These are phyloP conservation scores for Paramisgurnus dabryanus DNA, from an alignment of 2,113 vertebrate genomes.

Conservation along the genomic window DNA sequence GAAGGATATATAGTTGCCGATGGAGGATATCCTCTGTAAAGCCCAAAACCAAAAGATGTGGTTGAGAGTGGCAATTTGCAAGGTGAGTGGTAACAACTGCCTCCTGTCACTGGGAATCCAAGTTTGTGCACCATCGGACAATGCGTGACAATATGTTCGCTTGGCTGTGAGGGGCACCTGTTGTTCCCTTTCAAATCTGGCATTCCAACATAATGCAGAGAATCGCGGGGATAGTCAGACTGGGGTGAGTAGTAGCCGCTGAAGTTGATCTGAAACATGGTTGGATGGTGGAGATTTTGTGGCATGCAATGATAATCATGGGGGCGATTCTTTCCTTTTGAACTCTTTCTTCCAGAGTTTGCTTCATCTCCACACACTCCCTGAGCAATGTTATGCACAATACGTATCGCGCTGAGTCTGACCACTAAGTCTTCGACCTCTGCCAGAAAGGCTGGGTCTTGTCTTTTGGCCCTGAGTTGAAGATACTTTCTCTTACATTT, in stretches of 20 bases:
- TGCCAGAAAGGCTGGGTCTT: constrained; percentile 90
- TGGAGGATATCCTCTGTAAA: constrained; percentile 89
- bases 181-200: constrained; percentile 86
- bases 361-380: constrained; percentile 59
- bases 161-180: constrained; percentile 87
- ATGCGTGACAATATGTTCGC: constrained; percentile 83
- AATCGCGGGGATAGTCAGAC: constrained; percentile 80
- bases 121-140: constrained; percentile 87
- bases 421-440: constrained; percentile 89
- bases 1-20: constrained; percentile 85
- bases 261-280: constrained; percentile 89
- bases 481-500: constrained; percentile 98
- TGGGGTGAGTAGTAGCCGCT: constrained; percentile 94
- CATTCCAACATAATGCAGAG: constrained; percentile 89
- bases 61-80: constrained; percentile 85
- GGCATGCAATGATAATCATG: constrained; percentile 84
- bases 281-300: constrained; percentile 86
- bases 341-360: constrained; percentile 61
- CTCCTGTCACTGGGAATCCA: constrained; percentile 81
- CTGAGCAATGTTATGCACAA: constrained; percentile 77
- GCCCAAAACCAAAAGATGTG: constrained; percentile 88
- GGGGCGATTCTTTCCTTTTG: constrained; percentile 63
- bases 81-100: constrained; percentile 84
- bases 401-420: constrained; percentile 86
- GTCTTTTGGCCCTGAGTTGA: constrained; percentile 78